Percentiles rank a stretch among this genome's conserved stretches.
Evolutionary conservation across 1,140 invertebrate genomes (phyloP).

Genomic region (Nasonia longicornis): DNA sequence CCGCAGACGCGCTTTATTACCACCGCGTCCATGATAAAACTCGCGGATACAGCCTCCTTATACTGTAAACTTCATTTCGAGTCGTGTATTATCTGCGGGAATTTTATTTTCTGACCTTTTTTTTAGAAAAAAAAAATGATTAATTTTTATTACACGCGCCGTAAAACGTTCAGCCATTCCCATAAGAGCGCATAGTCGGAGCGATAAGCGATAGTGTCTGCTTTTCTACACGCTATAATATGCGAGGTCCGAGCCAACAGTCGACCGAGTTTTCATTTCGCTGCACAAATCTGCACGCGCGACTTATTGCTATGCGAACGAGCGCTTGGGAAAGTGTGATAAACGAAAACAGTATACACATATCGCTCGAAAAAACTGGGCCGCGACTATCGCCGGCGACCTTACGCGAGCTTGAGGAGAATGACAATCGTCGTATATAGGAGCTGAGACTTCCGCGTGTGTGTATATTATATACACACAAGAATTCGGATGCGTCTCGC

Average conservation of each 20-base stretch:
- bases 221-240: background rate
- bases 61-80: background rate
- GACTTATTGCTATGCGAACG: conserved; percentile 2
- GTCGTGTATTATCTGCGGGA: background rate
- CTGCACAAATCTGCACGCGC: background rate
- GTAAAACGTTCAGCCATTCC: background rate
- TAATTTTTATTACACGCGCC: background rate
- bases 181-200: background rate
- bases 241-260: too few relatives aligned
- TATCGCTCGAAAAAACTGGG: conserved; percentile 15
- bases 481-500: background rate
- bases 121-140: background rate
- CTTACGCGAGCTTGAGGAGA: background rate
- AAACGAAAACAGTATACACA: background rate
- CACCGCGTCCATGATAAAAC: background rate
- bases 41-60: too few relatives aligned
- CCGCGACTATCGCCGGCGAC: background rate
- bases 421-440: background rate
- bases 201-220: background rate
- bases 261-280: background rate
- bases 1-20: background rate
- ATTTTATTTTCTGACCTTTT: background rate
- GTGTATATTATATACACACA: background rate
- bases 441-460: background rate
- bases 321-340: conserved; percentile 5